Percentiles rank a stretch among this genome's conserved stretches.
phyloP scores from a whole-genome alignment of 2,888 invertebrate species.

The Euphydryas editha region DNA sequence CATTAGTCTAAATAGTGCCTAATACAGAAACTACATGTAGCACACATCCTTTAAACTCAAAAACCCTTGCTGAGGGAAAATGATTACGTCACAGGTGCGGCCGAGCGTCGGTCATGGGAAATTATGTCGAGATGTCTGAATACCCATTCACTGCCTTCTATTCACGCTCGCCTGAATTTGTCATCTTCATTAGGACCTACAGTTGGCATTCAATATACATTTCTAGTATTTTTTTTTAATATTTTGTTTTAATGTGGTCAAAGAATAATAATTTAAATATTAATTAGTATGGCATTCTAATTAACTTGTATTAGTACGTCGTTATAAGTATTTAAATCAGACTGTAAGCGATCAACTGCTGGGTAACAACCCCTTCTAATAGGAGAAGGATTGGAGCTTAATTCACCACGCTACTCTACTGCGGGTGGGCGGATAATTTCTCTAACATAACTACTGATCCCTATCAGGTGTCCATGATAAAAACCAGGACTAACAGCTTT shows the following conservation, averaged over 20 bases:
- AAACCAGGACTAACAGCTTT: too few species aligned
- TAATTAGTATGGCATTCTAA: too few species aligned
- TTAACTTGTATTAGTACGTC: too few species aligned
- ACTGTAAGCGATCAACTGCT: too few species aligned
- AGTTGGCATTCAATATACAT: slow-evolving; percentile 18
- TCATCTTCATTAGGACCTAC: slow-evolving; percentile 43
- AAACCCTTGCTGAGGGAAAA: slow-evolving; percentile 8
- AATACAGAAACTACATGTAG: slow-evolving; percentile 1
- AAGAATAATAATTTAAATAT: background rate
- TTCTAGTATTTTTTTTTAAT: background rate
- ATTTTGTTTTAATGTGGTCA: background rate
- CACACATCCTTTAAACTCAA: background rate
- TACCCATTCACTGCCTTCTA: slow-evolving; percentile 37
- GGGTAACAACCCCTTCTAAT: too few species aligned
- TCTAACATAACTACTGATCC: too few species aligned
- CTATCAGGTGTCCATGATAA: too few species aligned
- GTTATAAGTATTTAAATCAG: too few species aligned
- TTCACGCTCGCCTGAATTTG: slow-evolving; percentile 41
- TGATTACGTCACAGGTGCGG: slow-evolving; percentile 16
- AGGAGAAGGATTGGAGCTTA: too few species aligned
- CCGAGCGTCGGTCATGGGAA: slow-evolving; percentile 20
- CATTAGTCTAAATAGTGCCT: background rate
- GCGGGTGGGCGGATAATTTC: too few species aligned
- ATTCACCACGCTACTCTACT: too few species aligned
- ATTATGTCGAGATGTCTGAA: slow-evolving; percentile 41